Base-by-base conservation (phyloP, 2,888 invertebrate species). In the Phytoseiulus persimilis region DNA sequence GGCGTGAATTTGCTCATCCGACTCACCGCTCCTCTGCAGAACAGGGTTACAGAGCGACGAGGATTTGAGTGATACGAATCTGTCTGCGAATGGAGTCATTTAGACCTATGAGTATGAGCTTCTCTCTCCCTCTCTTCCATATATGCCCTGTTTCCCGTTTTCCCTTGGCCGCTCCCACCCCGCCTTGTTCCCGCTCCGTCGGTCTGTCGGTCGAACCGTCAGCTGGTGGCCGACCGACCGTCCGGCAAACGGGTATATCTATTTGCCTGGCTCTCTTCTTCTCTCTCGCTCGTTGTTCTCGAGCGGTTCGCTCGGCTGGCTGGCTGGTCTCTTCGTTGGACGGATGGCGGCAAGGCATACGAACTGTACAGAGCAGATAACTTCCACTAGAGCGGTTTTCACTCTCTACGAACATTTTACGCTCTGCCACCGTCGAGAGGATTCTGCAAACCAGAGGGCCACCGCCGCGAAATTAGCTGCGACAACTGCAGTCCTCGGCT, bases 81-180 rank as follows among this genome's bases (percentile, higher is more conserved):
- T 87, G 87, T 32, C 87, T 87, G 32, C 87, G 45, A 87, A 87
- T 87, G 39, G 87, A 87, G 87, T 45, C 87, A 87, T 87, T 87
- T 65, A 65, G 28, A 6, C 65, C 65, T 65, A 2, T 65, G 65
- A 65, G 65, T 6, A 9, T 39, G 9, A 6, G 3, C 39, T 39
- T 39, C 39, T 39, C 39, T 39, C 39, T 39, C 39, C 18, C 65
- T 28, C 65, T 65, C 65, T 65, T 11, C 46, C 46, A 46, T 46
- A 46, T 46, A 46, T 46, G 46, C 65, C 18, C 65, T 65, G 65
- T 39, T 39, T 39, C 39, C 65, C 65, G 11, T 65, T 28, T 14
- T 65, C 65, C 65, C 65, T 23, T 65, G 23, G 65, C 65, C 2
- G 5, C 18, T 65, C 65, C 65, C 65, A 28, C 18, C 65, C 28